Percentiles rank a stretch among this genome's conserved stretches.
phyloP scores from a whole-genome alignment of 2,113 vertebrate genomes.

The Syngnathus floridae region DNA sequence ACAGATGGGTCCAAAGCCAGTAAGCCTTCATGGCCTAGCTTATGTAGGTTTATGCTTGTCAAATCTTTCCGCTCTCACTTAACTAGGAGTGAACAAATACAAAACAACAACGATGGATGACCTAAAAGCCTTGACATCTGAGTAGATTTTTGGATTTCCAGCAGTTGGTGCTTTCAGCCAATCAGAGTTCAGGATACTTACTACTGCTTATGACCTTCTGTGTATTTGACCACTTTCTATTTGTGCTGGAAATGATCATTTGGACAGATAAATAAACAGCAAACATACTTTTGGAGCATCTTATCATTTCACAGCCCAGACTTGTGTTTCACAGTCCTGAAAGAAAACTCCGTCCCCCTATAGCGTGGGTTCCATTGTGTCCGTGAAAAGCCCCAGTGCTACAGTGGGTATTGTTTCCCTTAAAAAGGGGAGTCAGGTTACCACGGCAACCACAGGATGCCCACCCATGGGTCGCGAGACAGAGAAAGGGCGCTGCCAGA shows the following conservation, averaged over 20 bases:
- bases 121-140: background rate
- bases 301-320: slow-evolving; percentile 37
- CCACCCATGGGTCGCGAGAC: slow-evolving; percentile 48
- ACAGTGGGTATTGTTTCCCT: slow-evolving; percentile 60
- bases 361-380: slow-evolving; percentile 65
- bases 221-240: background rate
- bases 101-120: background rate
- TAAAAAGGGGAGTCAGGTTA: slow-evolving; percentile 65
- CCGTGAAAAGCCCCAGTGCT: slow-evolving; percentile 48
- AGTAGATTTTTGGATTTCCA: background rate
- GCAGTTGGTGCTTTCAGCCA: slow-evolving; percentile 5
- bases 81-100: background rate
- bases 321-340: slow-evolving; percentile 38
- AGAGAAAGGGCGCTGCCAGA: slow-evolving; percentile 52
- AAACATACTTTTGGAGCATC: too few species aligned
- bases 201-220: background rate
- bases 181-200: background rate
- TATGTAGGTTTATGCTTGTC: slow-evolving; percentile 29
- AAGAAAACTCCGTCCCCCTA: slow-evolving; percentile 59
- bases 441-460: slow-evolving; percentile 63
- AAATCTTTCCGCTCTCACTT: slow-evolving; percentile 43
- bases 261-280: too few species aligned
- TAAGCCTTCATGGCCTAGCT: slow-evolving; percentile 54
- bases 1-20: slow-evolving; percentile 56
- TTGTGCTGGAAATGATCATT: background rate